A percentile compares a stretch with the other conserved stretches of the same genome.
These are phyloP conservation scores for Sterna hirundo DNA, from an alignment of 2,113 vertebrate species.

Conservation along the genomic window DNA sequence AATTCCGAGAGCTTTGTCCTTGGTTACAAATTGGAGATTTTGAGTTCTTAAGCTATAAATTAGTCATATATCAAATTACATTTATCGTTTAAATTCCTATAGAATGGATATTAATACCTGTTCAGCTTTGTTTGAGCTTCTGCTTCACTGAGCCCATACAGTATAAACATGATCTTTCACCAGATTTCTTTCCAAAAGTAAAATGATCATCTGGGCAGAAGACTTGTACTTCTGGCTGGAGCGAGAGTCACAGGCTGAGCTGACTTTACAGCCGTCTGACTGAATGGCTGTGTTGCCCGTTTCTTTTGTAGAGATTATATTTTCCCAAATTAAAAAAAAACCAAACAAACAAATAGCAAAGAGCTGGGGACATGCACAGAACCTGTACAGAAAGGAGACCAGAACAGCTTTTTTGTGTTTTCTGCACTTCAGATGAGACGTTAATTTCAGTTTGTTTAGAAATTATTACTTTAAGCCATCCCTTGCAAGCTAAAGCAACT, in stretches of 20 bases:
- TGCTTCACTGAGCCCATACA: background rate
- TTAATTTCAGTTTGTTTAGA: background rate
- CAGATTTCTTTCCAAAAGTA: background rate
- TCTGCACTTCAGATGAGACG: background rate
- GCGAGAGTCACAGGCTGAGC: background rate
- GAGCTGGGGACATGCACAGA: background rate
- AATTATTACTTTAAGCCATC: background rate
- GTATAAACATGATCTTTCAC: background rate
- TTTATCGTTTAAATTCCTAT: background rate
- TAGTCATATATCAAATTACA: background rate
- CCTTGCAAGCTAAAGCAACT: background rate
- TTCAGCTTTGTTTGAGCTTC: background rate
- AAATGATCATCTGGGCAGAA: background rate
- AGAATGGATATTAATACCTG: background rate
- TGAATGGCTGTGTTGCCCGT: background rate
- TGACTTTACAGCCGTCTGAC: background rate
- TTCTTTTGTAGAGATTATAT: background rate
- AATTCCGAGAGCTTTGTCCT: background rate
- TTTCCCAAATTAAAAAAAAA: background rate
- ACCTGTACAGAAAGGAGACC: background rate
- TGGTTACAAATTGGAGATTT: background rate
- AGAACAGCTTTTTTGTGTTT: background rate
- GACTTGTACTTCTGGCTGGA: background rate
- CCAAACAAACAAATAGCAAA: background rate
- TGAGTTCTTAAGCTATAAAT: background rate